A percentile compares a stretch with the other conserved stretches of the same genome.
Conservation (phyloP, 1,140 invertebrate species). For the Meteorus sp. region DNA sequence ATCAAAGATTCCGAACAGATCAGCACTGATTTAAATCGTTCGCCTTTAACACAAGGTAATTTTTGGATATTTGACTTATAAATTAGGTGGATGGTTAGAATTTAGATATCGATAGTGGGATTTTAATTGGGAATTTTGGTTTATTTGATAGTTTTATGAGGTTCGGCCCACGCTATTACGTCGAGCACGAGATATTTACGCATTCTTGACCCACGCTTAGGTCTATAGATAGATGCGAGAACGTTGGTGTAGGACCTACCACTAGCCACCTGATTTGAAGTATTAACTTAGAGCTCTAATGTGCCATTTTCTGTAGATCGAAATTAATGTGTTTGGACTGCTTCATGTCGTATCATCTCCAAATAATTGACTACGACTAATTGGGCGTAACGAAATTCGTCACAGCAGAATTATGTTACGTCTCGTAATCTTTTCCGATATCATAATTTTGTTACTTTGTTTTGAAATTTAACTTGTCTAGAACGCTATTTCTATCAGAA, state of each 20-base stretch:
- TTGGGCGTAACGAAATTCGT: no score
- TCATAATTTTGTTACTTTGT: not conserved
- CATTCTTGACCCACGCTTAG: constrained; percentile 48
- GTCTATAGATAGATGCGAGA: constrained; percentile 43
- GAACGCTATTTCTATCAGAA: no score
- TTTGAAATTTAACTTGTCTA: no score
- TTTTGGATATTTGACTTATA: not conserved
- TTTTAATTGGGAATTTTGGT: not conserved
- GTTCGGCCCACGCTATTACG: constrained; percentile 37
- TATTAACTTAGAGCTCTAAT: no score
- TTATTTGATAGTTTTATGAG: constrained; percentile 15
- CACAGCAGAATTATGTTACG: no score
- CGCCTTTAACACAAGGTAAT: constrained; percentile 39
- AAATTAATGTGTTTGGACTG: no score
- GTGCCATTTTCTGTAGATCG: no score
- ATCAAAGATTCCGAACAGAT: constrained; percentile 26
- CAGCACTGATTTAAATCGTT: constrained; percentile 31
- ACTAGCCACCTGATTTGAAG: constrained; percentile 14
- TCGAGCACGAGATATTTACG: constrained; percentile 47
- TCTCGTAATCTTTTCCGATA: not conserved
- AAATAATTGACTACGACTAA: no score
- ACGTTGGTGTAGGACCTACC: not conserved
- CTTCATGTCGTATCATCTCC: no score
- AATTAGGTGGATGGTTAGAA: not conserved
- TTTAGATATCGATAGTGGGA: no score